Conservation (phyloP, 2,888 invertebrate species). For the Campoplex capitator region DNA sequence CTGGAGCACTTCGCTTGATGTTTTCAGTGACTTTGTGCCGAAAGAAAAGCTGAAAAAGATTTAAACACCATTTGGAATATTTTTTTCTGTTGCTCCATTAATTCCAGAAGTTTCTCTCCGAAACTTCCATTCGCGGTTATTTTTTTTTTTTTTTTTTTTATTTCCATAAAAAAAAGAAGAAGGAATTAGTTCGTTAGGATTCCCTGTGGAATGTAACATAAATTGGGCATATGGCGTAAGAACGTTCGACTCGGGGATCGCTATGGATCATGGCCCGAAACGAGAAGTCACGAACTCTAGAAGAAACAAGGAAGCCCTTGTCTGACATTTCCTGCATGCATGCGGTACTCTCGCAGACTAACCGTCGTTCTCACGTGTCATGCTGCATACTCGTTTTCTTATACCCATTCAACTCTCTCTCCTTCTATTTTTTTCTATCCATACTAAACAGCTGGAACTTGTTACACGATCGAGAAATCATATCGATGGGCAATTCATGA, state of each 20-base stretch:
- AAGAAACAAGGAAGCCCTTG: slow-evolving; percentile 78
- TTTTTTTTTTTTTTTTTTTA: neutral
- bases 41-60: neutral
- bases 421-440: neutral
- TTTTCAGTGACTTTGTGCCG: neutral
- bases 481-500: slow-evolving; percentile 25
- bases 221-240: slow-evolving; percentile 41
- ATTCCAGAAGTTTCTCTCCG: neutral
- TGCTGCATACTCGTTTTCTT: slow-evolving; percentile 37
- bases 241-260: slow-evolving; percentile 24
- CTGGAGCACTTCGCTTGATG: neutral
- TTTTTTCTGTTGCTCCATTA: neutral
- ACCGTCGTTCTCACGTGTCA: slow-evolving; percentile 62
- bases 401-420: slow-evolving; percentile 28
- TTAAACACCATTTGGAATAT: neutral
- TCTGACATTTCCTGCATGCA: slow-evolving; percentile 67
- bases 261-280: slow-evolving; percentile 70
- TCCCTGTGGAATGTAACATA: neutral
- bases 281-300: slow-evolving; percentile 76
- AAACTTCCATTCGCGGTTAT: neutral
- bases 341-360: slow-evolving; percentile 38
- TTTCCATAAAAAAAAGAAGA: neutral
- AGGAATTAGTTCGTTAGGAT: slow-evolving; percentile 15
- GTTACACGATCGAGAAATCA: slow-evolving; percentile 50
- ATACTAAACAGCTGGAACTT: slow-evolving; percentile 43